phyloP scores from a whole-genome alignment of 2,888 invertebrate species.

The Limnephilus lunatus region DNA sequence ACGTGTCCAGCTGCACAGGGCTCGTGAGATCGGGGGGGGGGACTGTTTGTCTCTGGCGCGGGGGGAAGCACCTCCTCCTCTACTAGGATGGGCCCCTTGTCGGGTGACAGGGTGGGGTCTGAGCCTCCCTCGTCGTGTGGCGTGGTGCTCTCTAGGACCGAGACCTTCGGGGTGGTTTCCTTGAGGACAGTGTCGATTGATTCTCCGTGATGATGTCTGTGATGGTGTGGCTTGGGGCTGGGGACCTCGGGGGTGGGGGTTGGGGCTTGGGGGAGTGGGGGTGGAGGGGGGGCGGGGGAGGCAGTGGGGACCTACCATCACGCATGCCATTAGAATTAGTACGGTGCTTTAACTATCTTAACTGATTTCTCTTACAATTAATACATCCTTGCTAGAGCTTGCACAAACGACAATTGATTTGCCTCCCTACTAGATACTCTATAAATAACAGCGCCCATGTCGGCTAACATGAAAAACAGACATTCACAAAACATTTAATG shows the following conservation, averaged over 20 bases:
- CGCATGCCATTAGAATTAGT: slow-evolving; percentile 68
- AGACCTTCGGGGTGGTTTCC: slow-evolving; percentile 72
- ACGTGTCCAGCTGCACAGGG: slow-evolving; percentile 67
- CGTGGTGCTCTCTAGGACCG: slow-evolving; percentile 16
- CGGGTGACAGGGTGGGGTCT: slow-evolving; percentile 64
- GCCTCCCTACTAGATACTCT: not conserved
- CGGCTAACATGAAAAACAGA: not conserved
- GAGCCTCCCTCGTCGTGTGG: slow-evolving; percentile 68
- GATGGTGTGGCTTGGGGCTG: slow-evolving; percentile 71
- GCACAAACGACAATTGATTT: not conserved
- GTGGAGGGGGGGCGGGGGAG: slow-evolving; percentile 64
- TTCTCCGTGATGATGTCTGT: slow-evolving; percentile 76
- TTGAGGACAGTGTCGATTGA: slow-evolving; percentile 68
- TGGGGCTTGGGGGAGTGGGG: slow-evolving; percentile 67
- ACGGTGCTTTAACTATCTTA: slow-evolving; percentile 52
- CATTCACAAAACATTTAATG: slow-evolving; percentile 2
- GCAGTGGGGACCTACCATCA: slow-evolving; percentile 72
- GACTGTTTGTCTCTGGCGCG: slow-evolving; percentile 61
- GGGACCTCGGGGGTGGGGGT: slow-evolving; percentile 60
- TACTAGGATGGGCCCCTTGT: slow-evolving; percentile 62
- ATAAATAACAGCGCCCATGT: not conserved
- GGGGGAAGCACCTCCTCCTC: slow-evolving; percentile 53
- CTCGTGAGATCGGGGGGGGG: slow-evolving; percentile 60
- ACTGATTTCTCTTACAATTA: slow-evolving; percentile 27
- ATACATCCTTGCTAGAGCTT: slow-evolving; percentile 61